These are phyloP conservation scores for Anadara kagoshimensis DNA, from an alignment of 1,140 invertebrate species.

Conservation along the genomic window DNA sequence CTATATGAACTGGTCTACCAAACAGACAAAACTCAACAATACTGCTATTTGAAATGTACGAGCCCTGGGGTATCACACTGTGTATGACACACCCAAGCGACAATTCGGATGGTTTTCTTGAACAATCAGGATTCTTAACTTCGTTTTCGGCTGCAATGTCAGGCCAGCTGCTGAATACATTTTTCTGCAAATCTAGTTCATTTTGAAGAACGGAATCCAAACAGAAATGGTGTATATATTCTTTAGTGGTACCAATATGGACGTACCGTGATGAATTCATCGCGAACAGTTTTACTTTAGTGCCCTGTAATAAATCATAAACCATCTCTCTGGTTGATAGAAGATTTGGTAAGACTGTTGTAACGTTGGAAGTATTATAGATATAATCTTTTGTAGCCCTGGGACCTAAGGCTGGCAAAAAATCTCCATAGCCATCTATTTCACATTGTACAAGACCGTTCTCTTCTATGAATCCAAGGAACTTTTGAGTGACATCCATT, in stretches of 20 bases:
- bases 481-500: conserved; percentile 65
- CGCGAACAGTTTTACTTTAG: conserved; percentile 67
- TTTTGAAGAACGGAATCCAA: conserved; percentile 59
- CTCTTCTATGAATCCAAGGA: conserved; percentile 67
- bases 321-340: conserved; percentile 59
- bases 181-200: conserved; percentile 59
- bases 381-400: conserved; percentile 64
- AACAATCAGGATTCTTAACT: background rate
- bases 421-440: conserved; percentile 76
- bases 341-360: conserved; percentile 46
- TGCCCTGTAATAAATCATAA: conserved; percentile 64
- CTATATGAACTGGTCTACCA: conserved; percentile 59
- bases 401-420: conserved; percentile 73
- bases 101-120: conserved; percentile 25
- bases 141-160: background rate
- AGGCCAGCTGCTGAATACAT: conserved; percentile 60
- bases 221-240: conserved; percentile 73
- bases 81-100: conserved; percentile 67
- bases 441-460: conserved; percentile 69
- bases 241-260: conserved; percentile 75
- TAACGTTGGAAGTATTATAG: conserved; percentile 63
- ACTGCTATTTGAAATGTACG: conserved; percentile 43
- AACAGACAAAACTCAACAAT: conserved; percentile 74
- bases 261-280: conserved; percentile 74
- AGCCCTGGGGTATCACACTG: conserved; percentile 44